Base-by-base conservation (phyloP, 2,888 invertebrate genomes). In the Sylvicola cinctus region DNA sequence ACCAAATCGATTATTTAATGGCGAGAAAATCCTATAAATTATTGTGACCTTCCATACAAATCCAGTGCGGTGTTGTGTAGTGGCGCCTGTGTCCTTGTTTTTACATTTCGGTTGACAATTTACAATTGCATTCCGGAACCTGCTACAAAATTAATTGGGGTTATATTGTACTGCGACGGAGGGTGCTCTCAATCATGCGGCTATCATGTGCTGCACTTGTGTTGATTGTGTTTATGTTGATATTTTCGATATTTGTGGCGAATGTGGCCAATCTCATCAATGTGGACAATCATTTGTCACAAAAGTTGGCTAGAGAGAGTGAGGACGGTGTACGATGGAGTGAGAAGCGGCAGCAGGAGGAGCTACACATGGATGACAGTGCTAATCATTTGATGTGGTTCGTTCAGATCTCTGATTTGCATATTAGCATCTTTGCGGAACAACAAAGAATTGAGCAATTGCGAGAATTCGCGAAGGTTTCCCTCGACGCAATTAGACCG, bases 361-460 rank as follows among this genome's bases (percentile, higher is more conserved):
- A 20, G 4, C 20, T 20, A 8, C 20, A 8, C 5, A 66, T 75
- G 34, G 61, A 60, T 29, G 64, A 71, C 46, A 61, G 65, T 2
- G 46, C 58, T 10, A 57, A 68, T 30, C 66, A 74, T 47, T 52
- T 81, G 32, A 60, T 79, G 42, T 80, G 79, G 79, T 80, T 81
- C 55, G 47, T 80, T 40, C 80, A 81, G 85, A 74, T 90, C 46
- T 78, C 84, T 38, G 90, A 90, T 56, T 68, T 88, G 42, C 90
- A 90, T 52, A 71, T 90, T 40, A 88, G 87, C 54, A 72, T 78
- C 55, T 85, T 81, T 52, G 66, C 71, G 47, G 84, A 84, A 51
- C 66, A 66, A 28, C 62, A 64, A 8, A 66, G 88, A 49, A 74
- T 77, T 48, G 66, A 70, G 23, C 76, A 87, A 46, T 69, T 90